A percentile compares a stretch with the other conserved stretches of the same genome.
These are phyloP conservation scores for Ormyrus labotus DNA, from an alignment of 2,888 invertebrate species.

Conservation along the genomic window DNA sequence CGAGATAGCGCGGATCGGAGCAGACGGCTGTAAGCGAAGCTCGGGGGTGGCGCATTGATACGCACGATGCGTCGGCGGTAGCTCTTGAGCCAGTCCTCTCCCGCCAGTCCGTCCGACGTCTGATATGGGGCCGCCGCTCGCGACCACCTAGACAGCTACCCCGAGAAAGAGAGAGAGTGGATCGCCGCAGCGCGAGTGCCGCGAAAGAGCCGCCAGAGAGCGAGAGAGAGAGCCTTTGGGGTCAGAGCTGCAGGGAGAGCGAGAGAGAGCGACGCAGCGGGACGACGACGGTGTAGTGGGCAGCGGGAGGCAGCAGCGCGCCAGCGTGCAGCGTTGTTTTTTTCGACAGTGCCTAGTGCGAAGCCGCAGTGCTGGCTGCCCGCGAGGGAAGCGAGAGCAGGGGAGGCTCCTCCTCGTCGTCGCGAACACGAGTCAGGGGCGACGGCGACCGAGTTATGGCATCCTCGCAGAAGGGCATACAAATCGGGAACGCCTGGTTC, in stretches of 20 bases:
- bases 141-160: neutral
- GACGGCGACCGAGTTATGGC: constrained; percentile 80
- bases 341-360: neutral
- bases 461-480: constrained; percentile 90
- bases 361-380: neutral
- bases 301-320: constrained; percentile 8
- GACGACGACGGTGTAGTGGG: neutral
- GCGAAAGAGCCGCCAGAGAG: too few relatives aligned
- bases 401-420: neutral
- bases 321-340: neutral
- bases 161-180: too few relatives aligned
- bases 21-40: neutral
- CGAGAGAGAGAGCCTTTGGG: too few relatives aligned
- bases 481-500: constrained; percentile 98
- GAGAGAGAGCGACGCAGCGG: neutral
- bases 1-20: too few relatives aligned
- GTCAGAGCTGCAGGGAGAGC: too few relatives aligned
- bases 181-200: too few relatives aligned
- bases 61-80: neutral
- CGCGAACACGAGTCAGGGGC: neutral
- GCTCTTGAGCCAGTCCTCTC: too few relatives aligned
- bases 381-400: neutral
- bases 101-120: neutral
- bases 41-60: neutral
- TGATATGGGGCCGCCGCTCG: neutral